A percentile compares a stretch with the other conserved stretches of the same genome.
phyloP scores from a whole-genome alignment of 2,113 vertebrate species.

The Isichthys henryi region DNA sequence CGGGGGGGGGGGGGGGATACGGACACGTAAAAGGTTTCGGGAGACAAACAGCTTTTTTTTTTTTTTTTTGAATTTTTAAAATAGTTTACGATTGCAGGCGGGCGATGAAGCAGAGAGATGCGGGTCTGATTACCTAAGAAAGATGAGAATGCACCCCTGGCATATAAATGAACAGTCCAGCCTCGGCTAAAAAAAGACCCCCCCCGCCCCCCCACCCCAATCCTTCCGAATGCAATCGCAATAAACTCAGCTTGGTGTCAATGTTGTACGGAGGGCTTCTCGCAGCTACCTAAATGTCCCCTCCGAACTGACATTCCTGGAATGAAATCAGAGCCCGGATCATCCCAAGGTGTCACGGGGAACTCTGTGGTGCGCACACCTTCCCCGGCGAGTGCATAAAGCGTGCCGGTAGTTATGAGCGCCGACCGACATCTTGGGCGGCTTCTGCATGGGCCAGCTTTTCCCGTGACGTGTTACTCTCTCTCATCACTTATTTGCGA shows the following conservation, averaged over 20 bases:
- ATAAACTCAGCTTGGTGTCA: slow-evolving; percentile 17
- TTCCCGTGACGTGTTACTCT: slow-evolving; percentile 10
- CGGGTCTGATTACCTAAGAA: not conserved
- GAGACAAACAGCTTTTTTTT: not conserved
- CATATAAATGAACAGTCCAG: not conserved
- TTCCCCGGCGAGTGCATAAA: not conserved
- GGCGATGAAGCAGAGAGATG: not conserved
- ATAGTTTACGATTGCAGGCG: not conserved
- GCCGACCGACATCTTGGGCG: not conserved
- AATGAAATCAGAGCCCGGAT: slow-evolving; percentile 16
- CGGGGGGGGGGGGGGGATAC: not conserved
- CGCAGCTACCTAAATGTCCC: slow-evolving; percentile 10
- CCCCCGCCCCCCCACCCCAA: not conserved
- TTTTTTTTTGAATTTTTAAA: not conserved
- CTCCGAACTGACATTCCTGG: slow-evolving; percentile 10
- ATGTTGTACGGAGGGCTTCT: slow-evolving; percentile 8
- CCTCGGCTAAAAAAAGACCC: not conserved
- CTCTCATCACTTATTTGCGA: slow-evolving; percentile 22
- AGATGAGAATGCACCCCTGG: not conserved
- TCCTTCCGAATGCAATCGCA: not conserved
- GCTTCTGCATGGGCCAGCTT: not conserved
- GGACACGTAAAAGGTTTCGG: not conserved
- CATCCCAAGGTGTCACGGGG: slow-evolving; percentile 10
- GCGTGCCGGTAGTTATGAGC: not conserved
- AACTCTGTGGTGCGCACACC: not conserved